A percentile compares a stretch with the other conserved stretches of the same genome.
phyloP scores from a whole-genome alignment of 2,113 vertebrate genomes.

The Microtus ochrogaster region DNA sequence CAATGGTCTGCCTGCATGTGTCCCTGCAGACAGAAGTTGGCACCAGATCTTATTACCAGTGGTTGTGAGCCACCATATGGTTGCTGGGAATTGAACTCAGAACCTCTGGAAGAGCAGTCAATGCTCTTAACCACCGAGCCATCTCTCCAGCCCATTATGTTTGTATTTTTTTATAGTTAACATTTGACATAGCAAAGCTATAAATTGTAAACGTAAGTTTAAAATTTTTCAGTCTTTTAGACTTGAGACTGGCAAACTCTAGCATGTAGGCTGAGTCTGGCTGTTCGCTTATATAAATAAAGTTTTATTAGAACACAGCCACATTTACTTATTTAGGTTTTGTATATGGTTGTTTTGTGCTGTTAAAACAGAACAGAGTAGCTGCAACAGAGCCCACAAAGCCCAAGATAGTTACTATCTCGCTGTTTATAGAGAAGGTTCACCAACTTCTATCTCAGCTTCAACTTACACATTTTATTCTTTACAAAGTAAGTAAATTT shows the following conservation, averaged over 20 bases:
- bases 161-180: not conserved
- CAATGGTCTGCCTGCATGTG: no score
- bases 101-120: no score
- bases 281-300: conserved; percentile 12
- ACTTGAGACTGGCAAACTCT: not conserved
- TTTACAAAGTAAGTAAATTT: not conserved
- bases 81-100: no score
- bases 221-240: conserved; percentile 17
- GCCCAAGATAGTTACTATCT: not conserved
- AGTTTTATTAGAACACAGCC: not conserved
- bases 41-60: no score
- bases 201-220: not conserved
- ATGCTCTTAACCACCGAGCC: no score
- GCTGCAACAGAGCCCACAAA: not conserved
- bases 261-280: not conserved
- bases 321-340: not conserved
- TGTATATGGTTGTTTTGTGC: not conserved
- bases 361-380: not conserved
- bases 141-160: no score
- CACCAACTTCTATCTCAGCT: not conserved
- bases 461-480: not conserved
- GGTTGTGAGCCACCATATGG: no score
- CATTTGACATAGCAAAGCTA: conserved; percentile 35
- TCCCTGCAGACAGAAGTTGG: no score
- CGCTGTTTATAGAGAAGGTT: not conserved